phyloP scores from a whole-genome alignment of 2,113 vertebrate genomes.

The Chunga burmeisteri region DNA sequence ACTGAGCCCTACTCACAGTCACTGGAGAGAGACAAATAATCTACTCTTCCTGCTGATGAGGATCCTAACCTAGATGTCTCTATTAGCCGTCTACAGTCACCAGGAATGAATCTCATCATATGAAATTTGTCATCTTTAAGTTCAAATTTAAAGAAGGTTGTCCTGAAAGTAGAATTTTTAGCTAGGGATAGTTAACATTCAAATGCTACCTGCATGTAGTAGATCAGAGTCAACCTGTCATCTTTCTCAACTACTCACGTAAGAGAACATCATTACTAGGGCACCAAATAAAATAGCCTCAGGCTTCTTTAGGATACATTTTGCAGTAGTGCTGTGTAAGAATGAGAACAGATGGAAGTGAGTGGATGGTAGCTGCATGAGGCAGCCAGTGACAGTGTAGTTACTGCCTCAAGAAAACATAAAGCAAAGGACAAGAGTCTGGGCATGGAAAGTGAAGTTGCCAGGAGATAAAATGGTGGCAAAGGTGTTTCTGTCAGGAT shows the following conservation, averaged over 20 bases:
- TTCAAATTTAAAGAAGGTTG: not conserved
- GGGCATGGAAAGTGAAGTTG: not conserved
- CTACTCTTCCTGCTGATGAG: not conserved
- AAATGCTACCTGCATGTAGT: not conserved
- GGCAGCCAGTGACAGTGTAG: not conserved
- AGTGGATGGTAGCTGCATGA: not conserved
- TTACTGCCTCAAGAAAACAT: not conserved
- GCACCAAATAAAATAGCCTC: not conserved
- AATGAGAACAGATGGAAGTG: not conserved
- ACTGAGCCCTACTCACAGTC: not conserved
- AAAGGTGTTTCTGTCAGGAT: not conserved
- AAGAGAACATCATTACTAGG: conserved; percentile 31
- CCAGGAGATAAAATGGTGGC: not conserved
- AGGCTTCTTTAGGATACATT: not conserved
- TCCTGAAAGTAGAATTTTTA: conserved; percentile 6
- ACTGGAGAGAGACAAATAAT: not conserved
- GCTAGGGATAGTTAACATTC: conserved; percentile 35
- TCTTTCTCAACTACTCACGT: conserved; percentile 2
- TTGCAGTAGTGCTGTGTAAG: not conserved
- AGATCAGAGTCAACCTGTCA: conserved; percentile 37
- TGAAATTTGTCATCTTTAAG: not conserved
- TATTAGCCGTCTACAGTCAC: not conserved
- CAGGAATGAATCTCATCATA: not conserved
- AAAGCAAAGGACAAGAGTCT: not conserved
- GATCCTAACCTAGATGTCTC: not conserved